These are phyloP conservation scores for Panopea generosa DNA, from an alignment of 2,888 invertebrate genomes.

Conservation along the genomic window DNA sequence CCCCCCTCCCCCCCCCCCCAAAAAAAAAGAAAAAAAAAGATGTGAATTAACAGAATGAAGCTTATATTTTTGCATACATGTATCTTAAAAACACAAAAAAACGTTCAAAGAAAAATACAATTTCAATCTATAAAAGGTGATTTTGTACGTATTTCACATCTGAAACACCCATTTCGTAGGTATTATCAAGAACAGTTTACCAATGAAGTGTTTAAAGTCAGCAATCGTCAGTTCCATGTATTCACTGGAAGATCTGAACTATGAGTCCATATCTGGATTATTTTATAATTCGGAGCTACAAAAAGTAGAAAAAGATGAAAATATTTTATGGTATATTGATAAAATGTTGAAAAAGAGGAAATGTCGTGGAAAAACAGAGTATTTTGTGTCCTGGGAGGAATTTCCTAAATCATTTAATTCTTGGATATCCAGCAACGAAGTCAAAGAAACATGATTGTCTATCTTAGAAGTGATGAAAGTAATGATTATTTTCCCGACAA, in stretches of 20 bases:
- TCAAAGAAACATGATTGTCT: no score
- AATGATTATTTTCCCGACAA: no score
- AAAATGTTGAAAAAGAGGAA: no score
- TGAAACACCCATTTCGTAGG: neutral
- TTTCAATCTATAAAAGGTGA: no score
- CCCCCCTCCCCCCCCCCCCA: no score
- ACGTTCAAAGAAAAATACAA: neutral
- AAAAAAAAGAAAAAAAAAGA: conserved; percentile 15
- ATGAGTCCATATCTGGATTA: conserved; percentile 24
- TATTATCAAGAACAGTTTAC: conserved; percentile 30
- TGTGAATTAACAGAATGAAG: conserved; percentile 19
- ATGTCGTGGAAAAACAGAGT: conserved; percentile 19
- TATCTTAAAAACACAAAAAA: conserved; percentile 16
- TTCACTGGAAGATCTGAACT: conserved; percentile 23
- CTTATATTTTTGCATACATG: conserved; percentile 30
- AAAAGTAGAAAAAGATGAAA: conserved; percentile 23
- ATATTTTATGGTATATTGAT: conserved; percentile 40
- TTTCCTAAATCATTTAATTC: no score
- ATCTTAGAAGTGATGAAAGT: no score
- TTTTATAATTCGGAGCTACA: conserved; percentile 33
- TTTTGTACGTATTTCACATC: neutral
- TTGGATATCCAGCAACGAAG: no score
- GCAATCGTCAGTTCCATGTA: conserved; percentile 13
- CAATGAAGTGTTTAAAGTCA: conserved; percentile 31
- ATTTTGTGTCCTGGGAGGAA: no score